A percentile compares a stretch with the other conserved stretches of the same genome.
Evolutionary conservation across 1,140 invertebrate species (phyloP).

Genomic region (Eurytemora carolleeae): DNA sequence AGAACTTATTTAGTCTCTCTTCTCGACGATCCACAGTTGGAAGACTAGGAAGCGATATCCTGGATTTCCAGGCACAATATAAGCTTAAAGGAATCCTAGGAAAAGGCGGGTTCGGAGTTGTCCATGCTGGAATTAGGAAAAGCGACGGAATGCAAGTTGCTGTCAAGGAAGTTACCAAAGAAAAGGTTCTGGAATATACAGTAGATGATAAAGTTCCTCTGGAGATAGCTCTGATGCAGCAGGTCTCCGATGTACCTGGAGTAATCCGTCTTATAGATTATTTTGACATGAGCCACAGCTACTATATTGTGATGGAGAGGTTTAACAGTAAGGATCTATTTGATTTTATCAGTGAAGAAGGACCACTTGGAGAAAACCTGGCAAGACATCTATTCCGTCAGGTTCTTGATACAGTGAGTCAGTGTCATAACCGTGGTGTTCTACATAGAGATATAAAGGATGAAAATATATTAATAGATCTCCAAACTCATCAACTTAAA

Average conservation of each 20-base stretch:
- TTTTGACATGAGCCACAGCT: slow-evolving; percentile 26
- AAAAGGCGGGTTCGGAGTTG: slow-evolving; percentile 37
- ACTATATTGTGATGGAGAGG: slow-evolving; percentile 35
- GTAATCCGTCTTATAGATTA: slow-evolving; percentile 29
- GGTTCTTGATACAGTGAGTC: slow-evolving; percentile 26
- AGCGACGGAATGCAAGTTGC: slow-evolving; percentile 30
- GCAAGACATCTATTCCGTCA: slow-evolving; percentile 29
- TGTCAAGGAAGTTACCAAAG: slow-evolving; percentile 30
- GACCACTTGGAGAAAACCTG: slow-evolving; percentile 27
- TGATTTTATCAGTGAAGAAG: slow-evolving; percentile 35
- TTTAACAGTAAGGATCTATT: slow-evolving; percentile 34
- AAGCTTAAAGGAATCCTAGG: slow-evolving; percentile 29
- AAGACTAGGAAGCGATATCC: not conserved
- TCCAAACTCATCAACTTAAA: slow-evolving; percentile 31
- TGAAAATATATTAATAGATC: slow-evolving; percentile 35
- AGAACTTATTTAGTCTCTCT: not conserved
- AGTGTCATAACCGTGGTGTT: slow-evolving; percentile 26
- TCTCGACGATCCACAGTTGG: not conserved
- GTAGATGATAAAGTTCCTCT: slow-evolving; percentile 34
- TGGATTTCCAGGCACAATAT: slow-evolving; percentile 23
- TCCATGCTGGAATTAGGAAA: slow-evolving; percentile 31
- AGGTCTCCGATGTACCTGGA: slow-evolving; percentile 34
- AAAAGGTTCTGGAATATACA: slow-evolving; percentile 22
- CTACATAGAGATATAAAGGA: slow-evolving; percentile 39
- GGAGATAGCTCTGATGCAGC: slow-evolving; percentile 38